These are phyloP conservation scores for Tretioscincus oriximinensis DNA, from an alignment of 2,113 vertebrate genomes.

Conservation along the genomic window DNA sequence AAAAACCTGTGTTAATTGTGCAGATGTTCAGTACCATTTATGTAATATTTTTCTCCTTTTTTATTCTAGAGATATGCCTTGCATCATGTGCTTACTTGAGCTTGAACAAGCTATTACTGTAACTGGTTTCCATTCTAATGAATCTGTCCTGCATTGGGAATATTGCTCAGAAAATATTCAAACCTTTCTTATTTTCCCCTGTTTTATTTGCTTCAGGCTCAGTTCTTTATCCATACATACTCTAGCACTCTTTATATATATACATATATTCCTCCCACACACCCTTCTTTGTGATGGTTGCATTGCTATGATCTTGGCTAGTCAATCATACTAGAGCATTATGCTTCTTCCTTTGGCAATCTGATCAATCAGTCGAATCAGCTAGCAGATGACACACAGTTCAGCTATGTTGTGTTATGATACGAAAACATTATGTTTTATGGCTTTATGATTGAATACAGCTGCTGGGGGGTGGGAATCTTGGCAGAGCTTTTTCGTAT, in stretches of 20 bases:
- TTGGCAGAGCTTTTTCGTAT: conserved; percentile 37
- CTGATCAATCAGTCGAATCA: conserved; percentile 28
- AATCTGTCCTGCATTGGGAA: background rate
- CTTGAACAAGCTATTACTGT: background rate
- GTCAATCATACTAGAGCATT: conserved; percentile 1
- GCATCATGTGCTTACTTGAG: no score
- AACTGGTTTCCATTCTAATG: background rate
- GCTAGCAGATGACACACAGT: conserved; percentile 9
- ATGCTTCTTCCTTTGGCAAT: conserved; percentile 36
- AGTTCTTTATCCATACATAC: no score
- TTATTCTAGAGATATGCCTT: background rate
- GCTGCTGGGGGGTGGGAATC: background rate
- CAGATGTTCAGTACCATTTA: no score
- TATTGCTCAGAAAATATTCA: background rate
- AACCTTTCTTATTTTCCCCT: background rate
- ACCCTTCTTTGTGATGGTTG: background rate
- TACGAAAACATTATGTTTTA: conserved; percentile 33
- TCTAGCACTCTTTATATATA: no score
- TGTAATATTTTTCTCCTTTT: no score
- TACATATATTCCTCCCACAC: no score
- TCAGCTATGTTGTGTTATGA: conserved; percentile 12
- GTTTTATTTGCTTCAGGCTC: background rate
- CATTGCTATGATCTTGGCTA: conserved; percentile 7
- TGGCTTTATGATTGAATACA: conserved; percentile 20
- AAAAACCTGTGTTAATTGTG: no score